These are phyloP conservation scores for Drosophila anomelani DNA, from an alignment of 2,888 invertebrate species.

Conservation along the genomic window DNA sequence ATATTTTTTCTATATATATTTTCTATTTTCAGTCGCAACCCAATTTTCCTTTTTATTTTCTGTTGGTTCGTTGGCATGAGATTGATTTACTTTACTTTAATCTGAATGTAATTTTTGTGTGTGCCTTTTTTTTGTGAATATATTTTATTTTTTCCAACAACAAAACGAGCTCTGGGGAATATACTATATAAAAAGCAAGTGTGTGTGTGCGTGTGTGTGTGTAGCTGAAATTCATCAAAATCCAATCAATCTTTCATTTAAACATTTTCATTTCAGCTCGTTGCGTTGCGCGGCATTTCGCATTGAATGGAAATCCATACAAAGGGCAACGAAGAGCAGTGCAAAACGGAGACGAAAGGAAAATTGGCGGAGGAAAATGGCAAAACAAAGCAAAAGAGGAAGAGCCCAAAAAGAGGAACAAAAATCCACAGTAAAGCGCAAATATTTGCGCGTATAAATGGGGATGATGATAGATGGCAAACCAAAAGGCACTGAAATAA, in stretches of 20 bases:
- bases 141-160: constrained; percentile 17
- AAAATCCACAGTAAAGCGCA: constrained; percentile 75
- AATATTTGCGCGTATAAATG: constrained; percentile 79
- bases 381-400: constrained; percentile 53
- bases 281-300: constrained; percentile 63
- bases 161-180: constrained; percentile 37
- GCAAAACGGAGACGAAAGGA: constrained; percentile 6
- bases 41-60: constrained; percentile 10
- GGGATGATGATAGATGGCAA: constrained; percentile 62
- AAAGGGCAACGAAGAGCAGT: constrained; percentile 27
- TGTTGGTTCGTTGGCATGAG: constrained; percentile 7
- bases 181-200: background rate
- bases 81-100: constrained; percentile 74
- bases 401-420: constrained; percentile 2
- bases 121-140: constrained; percentile 3
- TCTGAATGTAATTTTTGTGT: constrained; percentile 62
- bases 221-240: constrained; percentile 77
- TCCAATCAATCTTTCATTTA: constrained; percentile 81
- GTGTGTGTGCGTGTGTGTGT: constrained; percentile 18
- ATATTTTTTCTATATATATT: background rate
- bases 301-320: constrained; percentile 68
- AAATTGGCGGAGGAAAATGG: constrained; percentile 33
- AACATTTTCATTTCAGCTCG: constrained; percentile 80
- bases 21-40: constrained; percentile 1
- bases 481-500: constrained; percentile 34